Evolutionary conservation across 2,888 invertebrate species (phyloP), one percentile per base, ranked within the genome.

Genomic region (Calliphora vomitoria): DNA sequence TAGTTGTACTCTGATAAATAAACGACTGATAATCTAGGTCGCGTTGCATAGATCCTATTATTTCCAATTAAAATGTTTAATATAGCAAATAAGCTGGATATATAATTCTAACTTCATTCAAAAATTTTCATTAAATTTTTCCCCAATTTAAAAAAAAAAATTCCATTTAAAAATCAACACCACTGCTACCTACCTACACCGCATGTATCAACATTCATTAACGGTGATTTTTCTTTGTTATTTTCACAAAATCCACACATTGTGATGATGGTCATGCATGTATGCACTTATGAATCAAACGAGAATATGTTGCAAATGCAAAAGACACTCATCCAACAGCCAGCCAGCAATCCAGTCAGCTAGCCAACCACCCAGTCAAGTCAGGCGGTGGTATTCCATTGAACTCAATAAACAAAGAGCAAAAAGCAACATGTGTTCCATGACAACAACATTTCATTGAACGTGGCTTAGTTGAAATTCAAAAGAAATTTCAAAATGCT

Each of bases 371-470:
- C 31, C 60, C 25, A 69, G 38, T n/a, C 64, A 64, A 64, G 25
- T 69, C 68, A 69, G 68, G 25, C 68, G 50, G 47, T 50, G 13
- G 4, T 44, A 69, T 69, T 50, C 47, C 1, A 8, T 15, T 2
- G 47, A 31, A 44, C 20, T 66, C 11, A 41, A 47, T 69, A 47
- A 69, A 50, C 68, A 25, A 25, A 31, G 8, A 50, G 68, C 50
- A 69, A 50, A 69, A 69, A 25, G 68, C 68, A 47, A 31, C 68
- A 69, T 69, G 68, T 69, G 47, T 69, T 50, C 4, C 25, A 50
- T 47, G 15, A 69, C 68, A 69, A 13, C 6, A 69, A 44, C 66
- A 55, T 44, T 64, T 10, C 38, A 50, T 47, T 69, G 1, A 31
- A 31, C 15, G 8, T 50, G 13, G 20, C 10, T 55, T 55, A 20